Conservation (phyloP, 2,888 invertebrate species). For the Agrochola litura region DNA sequence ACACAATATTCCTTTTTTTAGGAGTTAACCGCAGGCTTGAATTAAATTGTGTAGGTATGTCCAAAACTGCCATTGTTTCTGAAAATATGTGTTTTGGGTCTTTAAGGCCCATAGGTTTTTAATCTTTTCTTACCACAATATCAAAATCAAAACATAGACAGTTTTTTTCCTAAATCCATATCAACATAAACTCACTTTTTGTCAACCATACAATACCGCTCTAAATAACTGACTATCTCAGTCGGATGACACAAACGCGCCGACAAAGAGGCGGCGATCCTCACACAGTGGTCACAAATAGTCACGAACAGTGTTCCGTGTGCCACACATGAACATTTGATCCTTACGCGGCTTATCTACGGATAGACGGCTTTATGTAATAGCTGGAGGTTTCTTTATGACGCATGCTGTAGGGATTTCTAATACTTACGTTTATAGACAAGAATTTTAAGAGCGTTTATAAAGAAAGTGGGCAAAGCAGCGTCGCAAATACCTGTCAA, state of each 20-base stretch:
- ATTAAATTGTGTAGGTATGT: no score
- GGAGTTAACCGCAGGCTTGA: neutral
- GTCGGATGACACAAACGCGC: constrained; percentile 66
- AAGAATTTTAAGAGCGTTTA: neutral
- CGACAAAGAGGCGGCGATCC: constrained; percentile 69
- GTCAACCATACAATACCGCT: constrained; percentile 51
- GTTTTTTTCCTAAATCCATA: neutral
- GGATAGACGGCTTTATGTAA: constrained; percentile 26
- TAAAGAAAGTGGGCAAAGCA: no score
- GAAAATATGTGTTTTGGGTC: neutral
- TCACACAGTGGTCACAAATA: constrained; percentile 66
- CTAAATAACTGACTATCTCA: constrained; percentile 58
- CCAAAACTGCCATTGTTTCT: neutral
- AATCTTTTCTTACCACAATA: neutral
- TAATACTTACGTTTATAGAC: neutral
- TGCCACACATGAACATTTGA: constrained; percentile 67
- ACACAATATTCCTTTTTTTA: neutral
- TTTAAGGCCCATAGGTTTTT: no score
- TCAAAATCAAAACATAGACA: constrained; percentile 3
- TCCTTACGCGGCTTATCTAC: constrained; percentile 54
- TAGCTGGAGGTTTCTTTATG: constrained; percentile 14
- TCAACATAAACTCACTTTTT: constrained; percentile 28
- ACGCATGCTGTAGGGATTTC: constrained; percentile 3
- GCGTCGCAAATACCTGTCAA: no score
- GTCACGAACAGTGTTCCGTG: constrained; percentile 11